Conservation (phyloP, 2,888 invertebrate species). For the Mesochorus sp. region DNA sequence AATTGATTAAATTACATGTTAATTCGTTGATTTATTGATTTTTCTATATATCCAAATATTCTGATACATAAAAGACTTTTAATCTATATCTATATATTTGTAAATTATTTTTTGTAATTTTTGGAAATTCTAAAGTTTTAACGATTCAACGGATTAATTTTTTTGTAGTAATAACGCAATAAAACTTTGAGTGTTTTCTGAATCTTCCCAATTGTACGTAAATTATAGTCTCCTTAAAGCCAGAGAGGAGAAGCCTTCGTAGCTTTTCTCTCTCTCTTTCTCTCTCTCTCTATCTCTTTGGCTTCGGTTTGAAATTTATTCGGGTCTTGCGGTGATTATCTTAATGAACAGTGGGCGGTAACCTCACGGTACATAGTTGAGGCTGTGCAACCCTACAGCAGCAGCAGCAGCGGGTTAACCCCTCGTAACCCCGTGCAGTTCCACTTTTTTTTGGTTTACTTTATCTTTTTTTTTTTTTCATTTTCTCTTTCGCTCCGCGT, state of each 20-base stretch:
- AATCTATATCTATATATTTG: no score
- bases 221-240: not conserved
- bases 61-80: no score
- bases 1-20: no score
- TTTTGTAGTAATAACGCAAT: no score
- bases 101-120: no score
- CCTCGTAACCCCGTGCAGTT: constrained; percentile 21
- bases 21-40: no score
- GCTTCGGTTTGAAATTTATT: constrained; percentile 71
- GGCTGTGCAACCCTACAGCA: not conserved
- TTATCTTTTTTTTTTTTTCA: not conserved
- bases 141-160: no score
- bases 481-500: not conserved
- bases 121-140: no score
- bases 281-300: not conserved
- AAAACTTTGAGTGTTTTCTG: not conserved
- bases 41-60: no score
- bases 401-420: constrained; percentile 23
- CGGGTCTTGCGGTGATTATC: constrained; percentile 72
- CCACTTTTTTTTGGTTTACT: no score
- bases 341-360: constrained; percentile 66
- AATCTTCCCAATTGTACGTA: not conserved
- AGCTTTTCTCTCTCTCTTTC: not conserved
- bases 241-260: constrained; percentile 29
- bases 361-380: constrained; percentile 7